A percentile compares a stretch with the other conserved stretches of the same genome.
These are phyloP conservation scores for Eulemur macaco DNA, from an alignment of 2,113 vertebrate species.

Conservation along the genomic window DNA sequence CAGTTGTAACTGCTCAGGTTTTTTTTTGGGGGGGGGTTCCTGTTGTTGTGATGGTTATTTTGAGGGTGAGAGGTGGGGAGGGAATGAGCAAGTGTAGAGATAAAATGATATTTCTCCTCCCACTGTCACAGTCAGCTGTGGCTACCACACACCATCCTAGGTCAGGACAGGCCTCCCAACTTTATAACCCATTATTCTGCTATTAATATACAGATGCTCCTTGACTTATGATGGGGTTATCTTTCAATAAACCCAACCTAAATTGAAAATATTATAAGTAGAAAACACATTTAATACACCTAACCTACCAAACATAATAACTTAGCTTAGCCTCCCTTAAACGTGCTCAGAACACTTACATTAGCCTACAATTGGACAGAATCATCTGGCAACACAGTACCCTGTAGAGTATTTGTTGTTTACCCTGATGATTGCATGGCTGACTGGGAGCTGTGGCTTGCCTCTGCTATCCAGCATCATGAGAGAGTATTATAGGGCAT, in stretches of 20 bases:
- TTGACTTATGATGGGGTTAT: background rate
- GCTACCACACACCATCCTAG: background rate
- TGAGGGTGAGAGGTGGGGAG: background rate
- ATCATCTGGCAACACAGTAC: background rate
- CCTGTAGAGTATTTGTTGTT: background rate
- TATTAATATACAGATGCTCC: background rate
- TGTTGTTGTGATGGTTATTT: background rate
- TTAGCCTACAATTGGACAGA: background rate
- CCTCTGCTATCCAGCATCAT: background rate
- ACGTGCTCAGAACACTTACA: background rate
- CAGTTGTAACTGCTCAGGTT: background rate
- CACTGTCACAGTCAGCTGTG: background rate
- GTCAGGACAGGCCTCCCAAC: background rate
- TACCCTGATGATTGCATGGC: background rate
- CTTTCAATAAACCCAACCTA: background rate
- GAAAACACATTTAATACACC: background rate
- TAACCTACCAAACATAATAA: background rate
- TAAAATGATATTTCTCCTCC: background rate
- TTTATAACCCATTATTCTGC: background rate
- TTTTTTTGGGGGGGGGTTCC: background rate
- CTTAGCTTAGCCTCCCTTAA: background rate
- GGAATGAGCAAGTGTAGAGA: background rate
- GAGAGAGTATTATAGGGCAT: background rate
- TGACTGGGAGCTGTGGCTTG: background rate
- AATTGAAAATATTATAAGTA: background rate